Conservation (phyloP, 2,888 invertebrate species). For the Diachrysia chrysitis region DNA sequence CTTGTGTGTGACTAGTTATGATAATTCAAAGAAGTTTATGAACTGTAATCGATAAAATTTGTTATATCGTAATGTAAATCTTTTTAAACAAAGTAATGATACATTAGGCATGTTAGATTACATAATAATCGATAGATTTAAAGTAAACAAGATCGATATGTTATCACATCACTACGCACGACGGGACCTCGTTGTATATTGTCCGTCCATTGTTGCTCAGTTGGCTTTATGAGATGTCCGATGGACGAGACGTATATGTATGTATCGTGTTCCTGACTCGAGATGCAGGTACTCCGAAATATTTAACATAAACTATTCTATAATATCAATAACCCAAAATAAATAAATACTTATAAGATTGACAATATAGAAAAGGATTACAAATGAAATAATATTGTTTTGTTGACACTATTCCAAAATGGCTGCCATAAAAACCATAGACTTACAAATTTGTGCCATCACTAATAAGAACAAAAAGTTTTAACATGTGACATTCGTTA, state of each 20-base stretch:
- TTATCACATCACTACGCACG: slow-evolving; percentile 66
- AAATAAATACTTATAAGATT: slow-evolving; percentile 18
- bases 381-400: background rate
- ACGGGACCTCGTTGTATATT: slow-evolving; percentile 65
- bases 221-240: slow-evolving; percentile 71
- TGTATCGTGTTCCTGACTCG: slow-evolving; percentile 43
- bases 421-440: slow-evolving; percentile 21
- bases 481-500: slow-evolving; percentile 41
- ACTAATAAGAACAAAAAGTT: slow-evolving; percentile 34
- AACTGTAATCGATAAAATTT: slow-evolving; percentile 17
- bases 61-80: background rate
- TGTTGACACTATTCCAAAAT: slow-evolving; percentile 14
- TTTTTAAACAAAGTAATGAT: background rate
- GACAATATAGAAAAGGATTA: slow-evolving; percentile 14
- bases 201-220: slow-evolving; percentile 75
- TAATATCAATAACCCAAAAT: background rate
- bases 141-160: slow-evolving; percentile 57
- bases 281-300: slow-evolving; percentile 41
- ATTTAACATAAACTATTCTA: slow-evolving; percentile 16
- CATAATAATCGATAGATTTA: slow-evolving; percentile 54
- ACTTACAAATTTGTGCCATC: slow-evolving; percentile 37
- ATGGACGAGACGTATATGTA: slow-evolving; percentile 33
- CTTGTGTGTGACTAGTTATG: slow-evolving; percentile 51
- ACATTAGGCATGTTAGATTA: slow-evolving; percentile 1
- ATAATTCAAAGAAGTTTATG: slow-evolving; percentile 40